Percentiles rank a stretch among this genome's conserved stretches.
Conservation (phyloP, 2,797 vertebrate genomes). For the Dallia pectoralis region DNA sequence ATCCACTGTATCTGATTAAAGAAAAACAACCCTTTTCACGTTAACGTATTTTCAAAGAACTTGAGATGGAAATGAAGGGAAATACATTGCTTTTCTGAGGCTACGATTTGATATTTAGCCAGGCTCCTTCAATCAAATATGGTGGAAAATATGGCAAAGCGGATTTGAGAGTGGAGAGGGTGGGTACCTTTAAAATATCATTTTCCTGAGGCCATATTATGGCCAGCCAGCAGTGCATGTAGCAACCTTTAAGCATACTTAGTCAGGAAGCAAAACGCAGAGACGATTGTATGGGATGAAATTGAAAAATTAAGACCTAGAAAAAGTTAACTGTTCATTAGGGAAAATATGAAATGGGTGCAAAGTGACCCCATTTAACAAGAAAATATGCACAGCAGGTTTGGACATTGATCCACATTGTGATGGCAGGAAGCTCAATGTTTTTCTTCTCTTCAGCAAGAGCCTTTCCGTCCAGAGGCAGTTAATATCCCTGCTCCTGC, state of each 20-base stretch:
- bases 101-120: constrained; percentile 29
- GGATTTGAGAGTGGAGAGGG: constrained; percentile 10
- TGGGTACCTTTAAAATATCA: constrained; percentile 41
- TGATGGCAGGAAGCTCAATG: constrained; percentile 59
- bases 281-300: constrained; percentile 14
- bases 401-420: constrained; percentile 55
- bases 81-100: constrained; percentile 29
- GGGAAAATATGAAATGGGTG: constrained; percentile 33
- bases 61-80: constrained; percentile 33
- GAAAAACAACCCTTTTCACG: constrained; percentile 16
- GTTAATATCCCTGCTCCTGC: constrained; percentile 45
- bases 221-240: constrained; percentile 44
- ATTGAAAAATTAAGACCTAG: constrained; percentile 37
- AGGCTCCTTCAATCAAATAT: constrained; percentile 24
- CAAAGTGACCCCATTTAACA: constrained; percentile 45
- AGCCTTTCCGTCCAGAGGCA: constrained; percentile 58
- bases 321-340: constrained; percentile 29
- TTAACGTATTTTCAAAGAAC: constrained; percentile 20
- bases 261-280: constrained; percentile 38
- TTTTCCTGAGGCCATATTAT: constrained; percentile 43
- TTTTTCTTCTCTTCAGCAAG: constrained; percentile 54
- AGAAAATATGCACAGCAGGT: constrained; percentile 65
- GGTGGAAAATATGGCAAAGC: constrained; percentile 35
- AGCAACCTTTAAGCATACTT: constrained; percentile 49
- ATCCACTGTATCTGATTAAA: too few relatives aligned